phyloP scores from a whole-genome alignment of 2,888 invertebrate genomes.

The Ariolimax columbianus region DNA sequence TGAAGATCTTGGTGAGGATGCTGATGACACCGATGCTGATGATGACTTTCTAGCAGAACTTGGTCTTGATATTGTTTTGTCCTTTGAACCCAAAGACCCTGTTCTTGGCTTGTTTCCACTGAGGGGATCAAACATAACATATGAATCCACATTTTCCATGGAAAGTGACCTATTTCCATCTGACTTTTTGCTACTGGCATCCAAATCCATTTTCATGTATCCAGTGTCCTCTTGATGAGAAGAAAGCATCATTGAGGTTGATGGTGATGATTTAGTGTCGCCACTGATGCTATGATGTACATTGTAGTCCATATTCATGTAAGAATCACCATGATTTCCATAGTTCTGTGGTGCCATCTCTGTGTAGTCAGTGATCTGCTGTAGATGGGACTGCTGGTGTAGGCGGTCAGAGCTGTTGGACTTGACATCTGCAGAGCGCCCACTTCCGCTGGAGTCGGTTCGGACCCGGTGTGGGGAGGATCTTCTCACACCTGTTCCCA shows the following conservation, averaged over 20 bases:
- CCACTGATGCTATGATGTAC: not conserved
- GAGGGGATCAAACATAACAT: slow-evolving; percentile 53
- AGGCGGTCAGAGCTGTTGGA: slow-evolving; percentile 42
- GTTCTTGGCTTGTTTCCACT: slow-evolving; percentile 43
- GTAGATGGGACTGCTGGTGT: slow-evolving; percentile 35
- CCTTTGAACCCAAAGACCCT: slow-evolving; percentile 48
- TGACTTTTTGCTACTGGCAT: not conserved
- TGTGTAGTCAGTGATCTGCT: slow-evolving; percentile 59
- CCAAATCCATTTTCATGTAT: slow-evolving; percentile 53
- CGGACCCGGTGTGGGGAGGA: slow-evolving; percentile 54
- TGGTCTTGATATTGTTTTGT: slow-evolving; percentile 45
- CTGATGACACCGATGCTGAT: slow-evolving; percentile 20
- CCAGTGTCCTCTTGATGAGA: slow-evolving; percentile 9
- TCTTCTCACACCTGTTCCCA: slow-evolving; percentile 55
- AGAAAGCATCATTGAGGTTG: not conserved
- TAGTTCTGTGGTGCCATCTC: slow-evolving; percentile 58
- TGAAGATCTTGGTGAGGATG: slow-evolving; percentile 4
- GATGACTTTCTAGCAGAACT: slow-evolving; percentile 34
- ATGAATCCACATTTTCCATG: slow-evolving; percentile 54
- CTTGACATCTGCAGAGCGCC: slow-evolving; percentile 50
- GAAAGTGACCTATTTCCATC: slow-evolving; percentile 23
- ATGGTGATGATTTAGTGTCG: not conserved
- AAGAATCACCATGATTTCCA: slow-evolving; percentile 1
- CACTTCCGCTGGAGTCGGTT: slow-evolving; percentile 59
- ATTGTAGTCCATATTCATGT: slow-evolving; percentile 45